Evolutionary conservation across 2,888 invertebrate genomes (phyloP).

Genomic region (Eristalinus sepulchralis): DNA sequence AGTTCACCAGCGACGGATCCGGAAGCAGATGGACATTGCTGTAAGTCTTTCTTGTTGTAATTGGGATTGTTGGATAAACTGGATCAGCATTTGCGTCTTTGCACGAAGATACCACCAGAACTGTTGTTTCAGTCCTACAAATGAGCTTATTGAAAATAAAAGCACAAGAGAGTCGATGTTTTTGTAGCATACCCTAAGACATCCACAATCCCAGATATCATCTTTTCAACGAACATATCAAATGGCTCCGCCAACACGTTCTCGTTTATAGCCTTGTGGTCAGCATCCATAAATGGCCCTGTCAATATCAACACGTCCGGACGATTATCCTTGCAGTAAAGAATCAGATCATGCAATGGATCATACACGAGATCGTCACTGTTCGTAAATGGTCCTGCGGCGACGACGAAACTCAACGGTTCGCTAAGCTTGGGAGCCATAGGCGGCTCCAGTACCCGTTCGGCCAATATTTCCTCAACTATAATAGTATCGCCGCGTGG

Average conservation of each 20-base stretch:
- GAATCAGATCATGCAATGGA: slow-evolving; percentile 89
- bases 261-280: slow-evolving; percentile 84
- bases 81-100: slow-evolving; percentile 90
- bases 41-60: slow-evolving; percentile 82
- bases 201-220: slow-evolving; percentile 85
- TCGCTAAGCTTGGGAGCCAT: slow-evolving; percentile 81
- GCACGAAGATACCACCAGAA: slow-evolving; percentile 88
- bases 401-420: slow-evolving; percentile 86
- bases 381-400: slow-evolving; percentile 92
- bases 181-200: slow-evolving; percentile 83
- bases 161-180: neutral
- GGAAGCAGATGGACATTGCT: slow-evolving; percentile 86
- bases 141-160: neutral
- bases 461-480: slow-evolving; percentile 85
- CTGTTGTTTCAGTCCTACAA: slow-evolving; percentile 82
- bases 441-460: slow-evolving; percentile 81
- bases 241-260: slow-evolving; percentile 86
- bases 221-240: slow-evolving; percentile 88
- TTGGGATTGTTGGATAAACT: slow-evolving; percentile 93
- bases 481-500: slow-evolving; percentile 86
- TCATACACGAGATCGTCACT: slow-evolving; percentile 89
- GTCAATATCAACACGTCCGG: slow-evolving; percentile 91
- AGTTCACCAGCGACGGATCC: slow-evolving; percentile 90
- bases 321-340: slow-evolving; percentile 84
- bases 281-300: slow-evolving; percentile 92